A percentile compares a stretch with the other conserved stretches of the same genome.
These are phyloP conservation scores for Octomys mimax DNA, from an alignment of 2,797 vertebrate genomes.

Conservation along the genomic window DNA sequence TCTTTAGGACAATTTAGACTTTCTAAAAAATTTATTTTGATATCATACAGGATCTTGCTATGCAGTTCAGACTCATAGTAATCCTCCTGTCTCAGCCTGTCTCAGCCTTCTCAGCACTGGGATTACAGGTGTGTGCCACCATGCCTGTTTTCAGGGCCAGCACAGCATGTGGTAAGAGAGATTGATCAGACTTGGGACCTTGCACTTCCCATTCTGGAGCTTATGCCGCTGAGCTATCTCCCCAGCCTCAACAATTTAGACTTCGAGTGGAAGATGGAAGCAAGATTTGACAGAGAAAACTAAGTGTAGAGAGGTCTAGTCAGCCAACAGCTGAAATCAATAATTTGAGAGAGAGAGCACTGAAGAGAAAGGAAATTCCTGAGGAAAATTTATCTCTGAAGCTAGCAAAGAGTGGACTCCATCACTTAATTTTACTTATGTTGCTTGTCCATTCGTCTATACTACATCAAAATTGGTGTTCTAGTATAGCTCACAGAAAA, in stretches of 20 bases:
- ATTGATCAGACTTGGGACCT: too few relatives aligned
- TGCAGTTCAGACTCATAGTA: too few relatives aligned
- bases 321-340: neutral
- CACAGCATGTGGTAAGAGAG: too few relatives aligned
- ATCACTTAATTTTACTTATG: neutral
- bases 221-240: too few relatives aligned
- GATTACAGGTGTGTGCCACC: too few relatives aligned
- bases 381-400: conserved; percentile 22
- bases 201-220: too few relatives aligned
- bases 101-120: too few relatives aligned
- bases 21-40: too few relatives aligned
- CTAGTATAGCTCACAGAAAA: neutral
- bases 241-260: neutral
- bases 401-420: neutral
- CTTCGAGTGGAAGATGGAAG: neutral
- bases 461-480: neutral
- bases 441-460: neutral
- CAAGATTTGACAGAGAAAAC: neutral
- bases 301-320: neutral
- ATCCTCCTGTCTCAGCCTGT: too few relatives aligned
- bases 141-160: too few relatives aligned
- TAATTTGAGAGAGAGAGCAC: neutral
- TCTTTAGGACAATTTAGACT: neutral
- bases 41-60: too few relatives aligned
- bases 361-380: neutral